A percentile compares a stretch with the other conserved stretches of the same genome.
phyloP scores from a whole-genome alignment of 2,113 vertebrate genomes.

The Cephalopholis sonnerati region DNA sequence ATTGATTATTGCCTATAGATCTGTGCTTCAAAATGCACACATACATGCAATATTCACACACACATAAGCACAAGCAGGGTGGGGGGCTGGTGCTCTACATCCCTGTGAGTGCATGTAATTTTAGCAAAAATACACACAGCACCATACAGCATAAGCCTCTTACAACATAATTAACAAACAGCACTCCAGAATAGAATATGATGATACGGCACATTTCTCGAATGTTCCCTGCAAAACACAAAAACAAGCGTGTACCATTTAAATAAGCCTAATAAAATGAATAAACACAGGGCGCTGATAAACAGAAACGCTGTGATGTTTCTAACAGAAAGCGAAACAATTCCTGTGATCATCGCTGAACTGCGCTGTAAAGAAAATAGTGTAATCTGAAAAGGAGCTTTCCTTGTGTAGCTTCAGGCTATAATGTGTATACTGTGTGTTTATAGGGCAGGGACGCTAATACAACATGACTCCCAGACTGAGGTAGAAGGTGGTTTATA shows the following conservation, averaged over 20 bases:
- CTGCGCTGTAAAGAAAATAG: conserved; percentile 31
- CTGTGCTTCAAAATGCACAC: neutral
- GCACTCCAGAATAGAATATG: conserved; percentile 41
- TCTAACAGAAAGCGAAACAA: conserved; percentile 2
- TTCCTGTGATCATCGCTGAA: conserved; percentile 32
- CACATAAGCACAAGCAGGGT: neutral
- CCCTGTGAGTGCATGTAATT: conserved; percentile 27
- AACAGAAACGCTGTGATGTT: conserved; percentile 18
- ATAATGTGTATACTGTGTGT: conserved; percentile 9
- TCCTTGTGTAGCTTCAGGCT: conserved; percentile 33
- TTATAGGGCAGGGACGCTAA: conserved; percentile 12
- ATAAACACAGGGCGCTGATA: neutral
- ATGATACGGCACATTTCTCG: conserved; percentile 29
- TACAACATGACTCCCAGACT: conserved; percentile 1
- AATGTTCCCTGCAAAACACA: conserved; percentile 34
- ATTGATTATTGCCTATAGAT: conserved; percentile 38
- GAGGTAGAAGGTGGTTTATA: conserved; percentile 18
- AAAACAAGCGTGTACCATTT: conserved; percentile 18
- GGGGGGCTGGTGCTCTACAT: neutral
- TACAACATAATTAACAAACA: conserved; percentile 63
- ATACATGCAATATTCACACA: conserved; percentile 14
- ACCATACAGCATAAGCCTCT: conserved; percentile 39
- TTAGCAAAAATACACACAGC: conserved; percentile 29
- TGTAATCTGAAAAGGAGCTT: conserved; percentile 41
- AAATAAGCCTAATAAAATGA: conserved; percentile 40